Evolutionary conservation across 2,113 vertebrate species (phyloP), one percentile per base, ranked within the genome.

Genomic region (Ochotona curzoniae): DNA sequence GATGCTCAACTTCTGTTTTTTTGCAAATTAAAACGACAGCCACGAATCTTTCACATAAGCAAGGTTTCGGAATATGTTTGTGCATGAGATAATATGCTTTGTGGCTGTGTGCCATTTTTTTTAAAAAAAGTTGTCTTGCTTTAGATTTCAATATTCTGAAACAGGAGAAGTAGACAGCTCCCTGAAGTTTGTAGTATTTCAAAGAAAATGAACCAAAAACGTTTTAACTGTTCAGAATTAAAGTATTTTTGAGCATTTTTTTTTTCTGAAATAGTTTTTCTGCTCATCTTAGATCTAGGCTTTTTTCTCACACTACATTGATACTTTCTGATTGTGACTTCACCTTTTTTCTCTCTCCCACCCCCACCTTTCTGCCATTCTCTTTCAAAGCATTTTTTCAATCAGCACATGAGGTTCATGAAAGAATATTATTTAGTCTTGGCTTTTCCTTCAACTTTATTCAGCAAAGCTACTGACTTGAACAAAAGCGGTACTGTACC

Each of bases 401-500:
- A 96, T 96, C 96, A 97, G 91, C 97, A 97, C 98, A 98, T 97
- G 98, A 96, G 96, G 93, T 96, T 95, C 93, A 44, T 98, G 97
- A 98, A 98, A 98, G 97, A 98, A 97, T 97, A 98, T 93, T 97
- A 76, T 97, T 97, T 97, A 97, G 98, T 97, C 97, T 94, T 97
- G 98, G 96, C 97, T 93, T 97, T 98, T 98, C 96, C 96, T 97
- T 96, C 96, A 93, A 96, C 97, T 98, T 93, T 95, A 98, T 98
- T 98, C 98, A 98, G 98, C 98, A 98, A 97, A 97, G 95, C 96
- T 97, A 98, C 96, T 97, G 95, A 96, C 95, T 91, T 74, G 98
- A 99, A 99, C 99, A 99, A 99, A 99, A 99, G 98, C 97, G 63
- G 97, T 98, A 98, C 98, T 99, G 98, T 99, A 99, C 98, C 98